These are phyloP conservation scores for Sinocyclocheilus grahami DNA, from an alignment of 2,113 vertebrate genomes.

Conservation along the genomic window DNA sequence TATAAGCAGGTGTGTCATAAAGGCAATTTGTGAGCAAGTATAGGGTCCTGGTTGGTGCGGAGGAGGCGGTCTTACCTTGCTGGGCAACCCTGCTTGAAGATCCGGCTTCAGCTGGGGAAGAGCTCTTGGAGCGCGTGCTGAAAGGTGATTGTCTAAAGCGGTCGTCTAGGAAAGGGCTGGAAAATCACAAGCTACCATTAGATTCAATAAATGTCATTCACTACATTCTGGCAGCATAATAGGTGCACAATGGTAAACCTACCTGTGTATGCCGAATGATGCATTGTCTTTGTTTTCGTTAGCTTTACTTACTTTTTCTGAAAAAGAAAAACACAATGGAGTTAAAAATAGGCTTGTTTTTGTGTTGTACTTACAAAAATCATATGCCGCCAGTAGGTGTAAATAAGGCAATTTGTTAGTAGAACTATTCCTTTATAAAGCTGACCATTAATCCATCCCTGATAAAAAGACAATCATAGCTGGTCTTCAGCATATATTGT, in stretches of 20 bases:
- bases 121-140: slow-evolving; percentile 91
- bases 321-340: slow-evolving; percentile 57
- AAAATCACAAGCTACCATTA: slow-evolving; percentile 40
- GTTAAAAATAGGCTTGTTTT: neutral
- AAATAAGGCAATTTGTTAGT: neutral
- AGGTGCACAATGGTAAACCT: slow-evolving; percentile 56
- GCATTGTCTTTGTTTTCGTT: slow-evolving; percentile 91
- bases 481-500: neutral
- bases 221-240: neutral
- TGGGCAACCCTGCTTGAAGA: slow-evolving; percentile 81
- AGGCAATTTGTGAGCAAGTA: slow-evolving; percentile 20
- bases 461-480: neutral
- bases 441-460: slow-evolving; percentile 1
- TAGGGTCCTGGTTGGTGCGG: neutral
- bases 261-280: slow-evolving; percentile 90
- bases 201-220: neutral
- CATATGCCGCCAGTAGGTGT: neutral
- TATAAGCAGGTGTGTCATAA: neutral
- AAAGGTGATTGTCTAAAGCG: slow-evolving; percentile 98
- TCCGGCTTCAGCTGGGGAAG: slow-evolving; percentile 83
- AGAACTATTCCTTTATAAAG: neutral
- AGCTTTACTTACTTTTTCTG: slow-evolving; percentile 99
- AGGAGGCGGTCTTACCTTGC: slow-evolving; percentile 76
- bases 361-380: neutral
- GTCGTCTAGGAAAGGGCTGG: slow-evolving; percentile 95